These are phyloP conservation scores for Tetropium fuscum DNA, from an alignment of 2,888 invertebrate species.

Conservation along the genomic window DNA sequence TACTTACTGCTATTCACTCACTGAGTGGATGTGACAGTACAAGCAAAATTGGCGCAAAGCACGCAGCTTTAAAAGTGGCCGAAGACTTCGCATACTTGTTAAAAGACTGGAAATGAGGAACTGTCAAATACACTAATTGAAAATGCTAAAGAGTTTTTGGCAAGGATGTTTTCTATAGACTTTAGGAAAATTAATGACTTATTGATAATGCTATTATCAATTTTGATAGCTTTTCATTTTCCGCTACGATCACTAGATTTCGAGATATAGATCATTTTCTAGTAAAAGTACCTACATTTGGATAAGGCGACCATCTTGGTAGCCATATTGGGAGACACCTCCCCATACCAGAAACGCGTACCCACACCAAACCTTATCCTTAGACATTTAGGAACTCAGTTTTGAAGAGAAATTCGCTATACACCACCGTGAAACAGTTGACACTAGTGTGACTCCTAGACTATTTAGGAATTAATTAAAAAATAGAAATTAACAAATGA, in stretches of 20 bases:
- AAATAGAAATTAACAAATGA: no score
- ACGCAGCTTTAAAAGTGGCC: neutral
- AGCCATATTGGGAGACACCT: no score
- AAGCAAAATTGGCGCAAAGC: neutral
- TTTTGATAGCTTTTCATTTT: no score
- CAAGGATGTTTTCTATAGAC: neutral
- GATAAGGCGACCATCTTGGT: no score
- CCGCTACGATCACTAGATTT: neutral
- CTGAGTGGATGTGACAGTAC: neutral
- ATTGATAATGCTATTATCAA: no score
- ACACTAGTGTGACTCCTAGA: no score
- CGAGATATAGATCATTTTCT: conserved; percentile 4
- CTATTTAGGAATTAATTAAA: no score
- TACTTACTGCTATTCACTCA: neutral
- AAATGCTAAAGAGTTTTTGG: neutral
- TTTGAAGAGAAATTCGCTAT: no score
- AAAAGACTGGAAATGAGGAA: neutral
- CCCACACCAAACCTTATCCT: no score
- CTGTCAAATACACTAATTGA: neutral
- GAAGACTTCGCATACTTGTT: neutral
- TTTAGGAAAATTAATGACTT: neutral
- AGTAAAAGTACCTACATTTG: neutral
- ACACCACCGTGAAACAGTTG: no score
- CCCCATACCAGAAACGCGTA: no score
- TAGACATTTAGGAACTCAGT: no score